phyloP scores from a whole-genome alignment of 2,797 vertebrate genomes.

The Mormyrops attenuatus region DNA sequence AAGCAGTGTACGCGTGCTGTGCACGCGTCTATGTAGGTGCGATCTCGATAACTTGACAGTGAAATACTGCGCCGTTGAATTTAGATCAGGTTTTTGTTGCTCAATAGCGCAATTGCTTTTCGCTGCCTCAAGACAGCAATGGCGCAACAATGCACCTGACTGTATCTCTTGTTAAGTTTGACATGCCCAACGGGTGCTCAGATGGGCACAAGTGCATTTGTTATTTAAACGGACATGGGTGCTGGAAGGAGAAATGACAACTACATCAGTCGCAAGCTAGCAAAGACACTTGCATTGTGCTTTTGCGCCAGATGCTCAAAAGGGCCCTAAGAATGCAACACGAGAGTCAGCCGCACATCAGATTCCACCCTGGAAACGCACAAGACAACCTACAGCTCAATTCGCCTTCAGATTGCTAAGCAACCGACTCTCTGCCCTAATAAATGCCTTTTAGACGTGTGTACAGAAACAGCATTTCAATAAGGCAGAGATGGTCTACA shows the following conservation, averaged over 20 bases:
- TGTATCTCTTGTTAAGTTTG: neutral
- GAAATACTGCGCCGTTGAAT: neutral
- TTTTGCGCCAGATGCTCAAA: neutral
- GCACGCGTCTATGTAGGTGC: neutral
- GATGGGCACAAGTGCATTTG: neutral
- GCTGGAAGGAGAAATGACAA: neutral
- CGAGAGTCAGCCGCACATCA: neutral
- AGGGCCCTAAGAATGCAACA: neutral
- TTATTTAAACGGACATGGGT: neutral
- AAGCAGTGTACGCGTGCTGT: neutral
- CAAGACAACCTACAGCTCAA: neutral
- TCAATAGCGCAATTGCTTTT: neutral
- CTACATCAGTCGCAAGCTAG: neutral
- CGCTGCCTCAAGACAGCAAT: neutral
- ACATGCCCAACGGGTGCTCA: neutral
- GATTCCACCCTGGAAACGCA: neutral
- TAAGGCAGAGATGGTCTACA: neutral
- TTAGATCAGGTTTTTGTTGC: neutral
- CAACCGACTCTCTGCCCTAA: neutral
- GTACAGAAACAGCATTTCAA: slow-evolving; percentile 15
- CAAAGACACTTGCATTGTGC: neutral
- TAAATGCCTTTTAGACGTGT: slow-evolving; percentile 8
- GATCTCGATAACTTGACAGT: neutral
- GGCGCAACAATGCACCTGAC: neutral
- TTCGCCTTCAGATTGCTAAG: neutral